These are phyloP conservation scores for Idaea straminata DNA, from an alignment of 2,888 invertebrate species.

Conservation along the genomic window DNA sequence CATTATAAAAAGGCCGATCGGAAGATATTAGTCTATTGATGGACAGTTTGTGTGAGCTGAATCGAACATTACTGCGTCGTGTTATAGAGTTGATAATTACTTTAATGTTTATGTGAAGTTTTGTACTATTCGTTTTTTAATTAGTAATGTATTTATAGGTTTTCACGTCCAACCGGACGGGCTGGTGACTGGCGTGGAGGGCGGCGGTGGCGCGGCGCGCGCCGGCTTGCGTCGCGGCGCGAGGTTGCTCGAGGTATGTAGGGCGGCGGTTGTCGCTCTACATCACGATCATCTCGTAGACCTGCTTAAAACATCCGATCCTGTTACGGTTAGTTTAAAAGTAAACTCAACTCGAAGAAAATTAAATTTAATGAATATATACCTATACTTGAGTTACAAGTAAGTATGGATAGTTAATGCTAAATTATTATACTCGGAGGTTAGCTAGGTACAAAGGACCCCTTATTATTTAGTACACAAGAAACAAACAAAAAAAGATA, in stretches of 20 bases:
- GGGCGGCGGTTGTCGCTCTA: constrained; percentile 92
- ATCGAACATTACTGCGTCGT: background rate
- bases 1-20: too few species aligned
- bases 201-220: constrained; percentile 82
- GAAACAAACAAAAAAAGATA: too few species aligned
- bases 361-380: too few species aligned
- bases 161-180: constrained; percentile 96
- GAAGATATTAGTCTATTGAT: too few species aligned
- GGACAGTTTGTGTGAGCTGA: too few species aligned
- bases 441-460: too few species aligned
- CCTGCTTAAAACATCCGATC: constrained; percentile 91
- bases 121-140: background rate
- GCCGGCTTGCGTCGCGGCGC: constrained; percentile 95
- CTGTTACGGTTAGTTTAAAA: constrained; percentile 84
- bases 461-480: too few species aligned
- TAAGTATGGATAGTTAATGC: too few species aligned
- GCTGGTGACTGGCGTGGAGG: constrained; percentile 95
- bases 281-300: constrained; percentile 96
- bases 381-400: too few species aligned
- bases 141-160: constrained; percentile 63
- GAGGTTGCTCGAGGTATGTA: constrained; percentile 94
- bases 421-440: too few species aligned
- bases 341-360: too few species aligned
- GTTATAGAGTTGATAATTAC: background rate
- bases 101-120: too few species aligned